Percentiles rank a stretch among this genome's conserved stretches.
Conservation (phyloP, 2,797 vertebrate species). For the Nothura maculosa region DNA sequence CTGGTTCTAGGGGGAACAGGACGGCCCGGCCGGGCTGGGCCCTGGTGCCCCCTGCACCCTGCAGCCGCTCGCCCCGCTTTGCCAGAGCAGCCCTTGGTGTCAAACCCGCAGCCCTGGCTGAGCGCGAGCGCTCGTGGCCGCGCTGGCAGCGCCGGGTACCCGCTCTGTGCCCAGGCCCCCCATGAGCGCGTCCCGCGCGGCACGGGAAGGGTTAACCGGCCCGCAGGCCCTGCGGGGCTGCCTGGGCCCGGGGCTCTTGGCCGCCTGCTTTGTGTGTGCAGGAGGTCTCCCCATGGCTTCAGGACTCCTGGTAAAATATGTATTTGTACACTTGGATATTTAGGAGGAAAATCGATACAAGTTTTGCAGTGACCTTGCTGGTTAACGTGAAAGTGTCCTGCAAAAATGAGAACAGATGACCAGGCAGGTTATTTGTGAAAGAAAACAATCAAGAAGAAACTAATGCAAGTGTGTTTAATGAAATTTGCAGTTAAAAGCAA, state of each 20-base stretch:
- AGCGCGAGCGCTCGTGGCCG: too few species aligned
- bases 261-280: background rate
- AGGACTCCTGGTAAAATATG: background rate
- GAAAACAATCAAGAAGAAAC: conserved; percentile 5
- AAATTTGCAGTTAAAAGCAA: background rate
- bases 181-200: background rate
- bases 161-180: too few species aligned
- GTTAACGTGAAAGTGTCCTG: background rate
- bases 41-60: too few species aligned
- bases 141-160: too few species aligned
- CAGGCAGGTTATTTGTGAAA: background rate
- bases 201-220: background rate
- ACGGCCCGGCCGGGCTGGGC: too few species aligned
- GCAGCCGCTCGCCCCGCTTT: too few species aligned
- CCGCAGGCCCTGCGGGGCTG: background rate
- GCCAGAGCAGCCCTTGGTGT: too few species aligned
- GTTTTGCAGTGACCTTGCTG: conserved; percentile 50
- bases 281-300: background rate
- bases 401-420: conserved; percentile 26
- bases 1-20: background rate
- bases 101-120: too few species aligned
- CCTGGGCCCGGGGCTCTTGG: background rate
- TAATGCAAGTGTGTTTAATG: background rate
- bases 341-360: conserved; percentile 26
- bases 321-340: conserved; percentile 33